A percentile compares a stretch with the other conserved stretches of the same genome.
Conservation (phyloP, 1,140 invertebrate species). For the Anastatus disparis region DNA sequence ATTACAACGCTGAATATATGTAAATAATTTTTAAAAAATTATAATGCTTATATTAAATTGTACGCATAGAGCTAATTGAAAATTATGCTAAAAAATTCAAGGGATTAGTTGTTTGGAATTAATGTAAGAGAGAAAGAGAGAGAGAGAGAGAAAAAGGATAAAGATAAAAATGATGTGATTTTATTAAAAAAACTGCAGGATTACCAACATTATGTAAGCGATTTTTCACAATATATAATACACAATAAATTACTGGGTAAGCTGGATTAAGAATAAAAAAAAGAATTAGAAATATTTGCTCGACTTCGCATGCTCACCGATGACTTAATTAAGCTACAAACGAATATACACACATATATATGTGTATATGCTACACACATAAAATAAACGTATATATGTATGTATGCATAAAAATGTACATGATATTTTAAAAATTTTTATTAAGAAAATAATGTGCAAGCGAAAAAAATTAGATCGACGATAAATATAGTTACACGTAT, state of each 20-base stretch:
- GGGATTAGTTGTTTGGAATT: not conserved
- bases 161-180: not conserved
- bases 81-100: not conserved
- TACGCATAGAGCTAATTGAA: no score
- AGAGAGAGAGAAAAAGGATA: no score
- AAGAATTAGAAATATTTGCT: conserved; percentile 5
- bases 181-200: not conserved
- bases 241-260: conserved; percentile 19
- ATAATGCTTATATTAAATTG: no score
- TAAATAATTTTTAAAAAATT: no score
- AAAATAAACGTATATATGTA: not conserved
- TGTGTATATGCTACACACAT: no score
- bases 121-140: no score
- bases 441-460: conserved; percentile 32
- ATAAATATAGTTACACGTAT: no score
- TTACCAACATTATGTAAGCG: conserved; percentile 9
- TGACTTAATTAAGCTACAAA: not conserved
- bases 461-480: no score
- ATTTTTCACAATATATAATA: conserved; percentile 20
- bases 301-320: conserved; percentile 19
- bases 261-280: no score
- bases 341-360: not conserved
- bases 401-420: no score
- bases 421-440: conserved; percentile 22
- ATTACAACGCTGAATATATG: no score